Conservation (phyloP, 2,113 vertebrate species). For the Peromyscus polionotus region DNA sequence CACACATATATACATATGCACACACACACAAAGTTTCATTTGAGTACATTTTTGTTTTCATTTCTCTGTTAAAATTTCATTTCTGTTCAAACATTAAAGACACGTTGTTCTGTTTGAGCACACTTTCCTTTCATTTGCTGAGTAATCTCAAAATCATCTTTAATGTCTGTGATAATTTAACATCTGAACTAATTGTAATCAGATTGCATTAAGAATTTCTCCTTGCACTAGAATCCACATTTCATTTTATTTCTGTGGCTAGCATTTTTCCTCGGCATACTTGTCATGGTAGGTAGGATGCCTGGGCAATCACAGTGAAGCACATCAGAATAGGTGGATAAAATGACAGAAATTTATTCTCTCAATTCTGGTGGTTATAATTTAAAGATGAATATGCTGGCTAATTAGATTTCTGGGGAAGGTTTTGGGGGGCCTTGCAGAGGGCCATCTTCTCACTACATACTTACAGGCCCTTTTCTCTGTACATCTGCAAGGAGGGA, state of each 20-base stretch:
- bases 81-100: background rate
- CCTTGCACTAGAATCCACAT: background rate
- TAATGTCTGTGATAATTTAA: background rate
- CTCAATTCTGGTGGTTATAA: background rate
- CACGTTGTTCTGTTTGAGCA: background rate
- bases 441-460: background rate
- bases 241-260: background rate
- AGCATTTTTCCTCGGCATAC: background rate
- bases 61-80: slow-evolving; percentile 15
- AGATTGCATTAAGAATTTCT: background rate
- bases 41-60: background rate
- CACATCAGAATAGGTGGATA: background rate
- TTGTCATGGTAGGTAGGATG: background rate
- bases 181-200: background rate
- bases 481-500: background rate
- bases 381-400: background rate
- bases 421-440: background rate
- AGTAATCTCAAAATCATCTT: background rate
- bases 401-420: background rate
- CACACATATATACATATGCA: background rate
- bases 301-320: background rate
- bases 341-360: background rate
- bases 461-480: background rate
- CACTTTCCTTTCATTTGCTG: background rate
- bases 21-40: background rate